A percentile compares a stretch with the other conserved stretches of the same genome.
phyloP scores from a whole-genome alignment of 2,113 vertebrate species.

The Onychorhynchus coronatus region DNA sequence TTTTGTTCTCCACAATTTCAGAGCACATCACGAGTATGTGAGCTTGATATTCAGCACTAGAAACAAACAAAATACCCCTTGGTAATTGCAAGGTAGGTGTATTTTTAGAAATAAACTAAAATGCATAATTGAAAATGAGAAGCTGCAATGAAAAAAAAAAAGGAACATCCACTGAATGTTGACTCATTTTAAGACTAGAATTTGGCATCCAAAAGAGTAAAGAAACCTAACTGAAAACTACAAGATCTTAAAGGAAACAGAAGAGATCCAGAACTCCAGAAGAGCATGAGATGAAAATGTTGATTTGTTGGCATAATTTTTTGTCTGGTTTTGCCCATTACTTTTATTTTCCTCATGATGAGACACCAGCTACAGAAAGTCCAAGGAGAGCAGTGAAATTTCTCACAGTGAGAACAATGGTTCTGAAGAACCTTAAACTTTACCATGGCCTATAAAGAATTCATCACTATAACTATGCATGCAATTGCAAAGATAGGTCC shows the following conservation, averaged over 20 bases:
- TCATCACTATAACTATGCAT: neutral
- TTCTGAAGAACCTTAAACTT: neutral
- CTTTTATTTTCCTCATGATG: neutral
- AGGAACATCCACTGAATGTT: neutral
- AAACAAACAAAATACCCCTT: conserved; percentile 44
- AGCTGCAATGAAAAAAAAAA: neutral
- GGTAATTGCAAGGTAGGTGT: neutral
- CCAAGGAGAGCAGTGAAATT: neutral
- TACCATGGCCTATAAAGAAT: neutral
- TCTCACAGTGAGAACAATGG: neutral
- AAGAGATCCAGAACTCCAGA: neutral
- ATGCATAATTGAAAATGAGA: neutral
- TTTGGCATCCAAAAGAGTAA: neutral
- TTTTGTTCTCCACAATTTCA: conserved; percentile 12
- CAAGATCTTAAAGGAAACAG: neutral
- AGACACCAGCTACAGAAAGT: neutral
- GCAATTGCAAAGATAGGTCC: neutral
- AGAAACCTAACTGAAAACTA: neutral
- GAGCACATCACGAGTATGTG: neutral
- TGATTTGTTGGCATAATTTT: neutral
- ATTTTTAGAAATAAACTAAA: neutral
- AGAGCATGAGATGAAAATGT: neutral
- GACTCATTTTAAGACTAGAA: neutral
- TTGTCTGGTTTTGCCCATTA: neutral
- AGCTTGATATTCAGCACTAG: conserved; percentile 23